Conservation (phyloP, 1,140 invertebrate genomes). For the Drosophila albomicans region DNA sequence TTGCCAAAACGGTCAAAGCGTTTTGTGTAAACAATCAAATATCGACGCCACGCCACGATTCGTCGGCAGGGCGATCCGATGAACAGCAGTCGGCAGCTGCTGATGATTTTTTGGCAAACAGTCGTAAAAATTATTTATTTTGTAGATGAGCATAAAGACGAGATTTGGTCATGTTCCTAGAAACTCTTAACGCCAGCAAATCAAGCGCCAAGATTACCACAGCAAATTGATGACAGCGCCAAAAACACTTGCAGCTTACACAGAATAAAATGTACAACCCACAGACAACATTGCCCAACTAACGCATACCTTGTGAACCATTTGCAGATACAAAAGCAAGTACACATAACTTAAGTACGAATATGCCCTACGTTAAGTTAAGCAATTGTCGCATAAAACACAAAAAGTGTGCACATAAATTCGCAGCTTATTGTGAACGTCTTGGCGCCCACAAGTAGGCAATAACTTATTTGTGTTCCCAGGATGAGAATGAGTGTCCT, state of each 20-base stretch:
- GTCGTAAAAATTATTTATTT: slow-evolving; percentile 54
- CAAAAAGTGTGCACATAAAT: slow-evolving; percentile 60
- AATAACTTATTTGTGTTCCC: slow-evolving; percentile 73
- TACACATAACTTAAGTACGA: neutral
- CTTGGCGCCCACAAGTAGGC: slow-evolving; percentile 62
- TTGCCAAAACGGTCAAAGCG: slow-evolving; percentile 65
- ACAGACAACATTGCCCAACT: neutral
- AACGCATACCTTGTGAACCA: neutral
- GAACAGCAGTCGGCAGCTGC: slow-evolving; percentile 21
- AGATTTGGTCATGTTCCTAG: slow-evolving; percentile 23
- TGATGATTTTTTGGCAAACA: slow-evolving; percentile 31
- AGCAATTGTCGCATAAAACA: slow-evolving; percentile 19
- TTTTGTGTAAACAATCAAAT: slow-evolving; percentile 61
- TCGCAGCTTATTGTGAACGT: slow-evolving; percentile 55
- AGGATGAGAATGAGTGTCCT: slow-evolving; percentile 21
- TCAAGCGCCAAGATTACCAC: slow-evolving; percentile 36
- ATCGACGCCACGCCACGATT: slow-evolving; percentile 11
- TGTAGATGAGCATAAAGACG: slow-evolving; percentile 33
- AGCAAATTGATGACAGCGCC: slow-evolving; percentile 43
- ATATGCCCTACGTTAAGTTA: neutral
- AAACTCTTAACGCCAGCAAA: slow-evolving; percentile 38
- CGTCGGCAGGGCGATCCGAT: neutral
- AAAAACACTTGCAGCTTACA: slow-evolving; percentile 18
- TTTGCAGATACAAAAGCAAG: too few relatives aligned
- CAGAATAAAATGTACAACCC: neutral